These are phyloP conservation scores for Margaritifera margaritifera DNA, from an alignment of 2,888 invertebrate genomes.

Conservation along the genomic window DNA sequence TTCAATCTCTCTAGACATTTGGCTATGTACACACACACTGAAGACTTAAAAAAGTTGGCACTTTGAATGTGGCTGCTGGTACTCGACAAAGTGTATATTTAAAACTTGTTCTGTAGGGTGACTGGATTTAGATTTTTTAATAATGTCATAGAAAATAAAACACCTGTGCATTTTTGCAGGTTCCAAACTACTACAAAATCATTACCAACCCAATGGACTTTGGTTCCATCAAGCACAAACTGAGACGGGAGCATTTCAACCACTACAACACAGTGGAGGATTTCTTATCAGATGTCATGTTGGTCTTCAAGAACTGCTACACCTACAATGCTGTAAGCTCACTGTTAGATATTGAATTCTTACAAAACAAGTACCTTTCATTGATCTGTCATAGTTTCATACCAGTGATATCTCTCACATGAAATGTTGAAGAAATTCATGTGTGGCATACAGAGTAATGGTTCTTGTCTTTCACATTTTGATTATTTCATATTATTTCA, in stretches of 20 bases:
- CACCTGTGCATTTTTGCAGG: too few relatives aligned
- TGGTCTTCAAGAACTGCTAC: slow-evolving; percentile 91
- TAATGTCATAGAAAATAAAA: slow-evolving; percentile 4
- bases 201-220: slow-evolving; percentile 88
- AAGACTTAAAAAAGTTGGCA: too few relatives aligned
- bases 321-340: slow-evolving; percentile 85
- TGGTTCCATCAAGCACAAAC: slow-evolving; percentile 85
- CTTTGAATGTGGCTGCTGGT: too few relatives aligned
- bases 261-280: slow-evolving; percentile 84
- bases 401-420: too few relatives aligned
- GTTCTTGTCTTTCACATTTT: too few relatives aligned
- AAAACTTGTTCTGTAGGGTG: too few relatives aligned
- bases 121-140: slow-evolving; percentile 11
- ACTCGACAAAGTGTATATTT: too few relatives aligned
- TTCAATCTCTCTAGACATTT: too few relatives aligned
- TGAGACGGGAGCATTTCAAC: slow-evolving; percentile 82
- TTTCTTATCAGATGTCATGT: slow-evolving; percentile 86
- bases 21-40: too few relatives aligned
- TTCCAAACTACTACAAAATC: slow-evolving; percentile 81
- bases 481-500: too few relatives aligned
- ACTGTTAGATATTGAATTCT: background rate
- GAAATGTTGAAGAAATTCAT: too few relatives aligned
- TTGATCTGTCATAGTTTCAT: background rate
- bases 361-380: background rate
- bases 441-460: too few relatives aligned